Evolutionary conservation across 2,888 invertebrate species (phyloP), one percentile per base, ranked within the genome.

Genomic region (Athalia rosae): DNA sequence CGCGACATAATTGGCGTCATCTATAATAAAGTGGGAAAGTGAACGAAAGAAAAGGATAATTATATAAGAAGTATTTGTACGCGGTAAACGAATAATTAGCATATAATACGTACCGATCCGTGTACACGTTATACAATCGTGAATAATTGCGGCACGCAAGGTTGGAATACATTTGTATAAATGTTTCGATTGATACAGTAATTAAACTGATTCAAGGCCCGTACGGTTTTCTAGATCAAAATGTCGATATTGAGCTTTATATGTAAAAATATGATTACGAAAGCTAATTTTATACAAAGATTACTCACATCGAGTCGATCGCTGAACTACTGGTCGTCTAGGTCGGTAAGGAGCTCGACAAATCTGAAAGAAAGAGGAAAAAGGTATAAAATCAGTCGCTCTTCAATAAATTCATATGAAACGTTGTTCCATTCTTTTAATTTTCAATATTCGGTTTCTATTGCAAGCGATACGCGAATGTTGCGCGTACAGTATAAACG

Each of bases 221-320:
- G 11, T 43, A 43, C 62, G 41, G 9, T 62, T 62, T 62, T 62
- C 41, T 41, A 1, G 11, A 43, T 0, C 0, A 62, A 62, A n/a
- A 43, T 5, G 11, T 28, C 28, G 28, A 28, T 2, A 28, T 28
- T 28, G 28, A 2, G 28, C 28, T 28, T 28, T 28, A 28, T 28
- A 28, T 28, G 28, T 28, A 28, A 28, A 28, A 28, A 28, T 28
- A 1, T n/a, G n/a, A n/a, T n/a, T n/a, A n/a, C n/a, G n/a, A n/a
- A n/a, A n/a, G n/a, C n/a, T n/a, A n/a, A n/a, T n/a, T n/a, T n/a
- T n/a, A n/a, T n/a, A n/a, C n/a, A n/a, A n/a, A 11, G 50, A 11
- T 11, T 67, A 67, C 67, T 67, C 67, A 67, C 67, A 50, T 15
- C 50, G 53, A 28, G 67, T 67, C 41, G 45, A 53, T 50, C 53